Percentiles rank a stretch among this genome's conserved stretches.
These are phyloP conservation scores for Eulithis prunata DNA, from an alignment of 2,888 invertebrate genomes.

Conservation along the genomic window DNA sequence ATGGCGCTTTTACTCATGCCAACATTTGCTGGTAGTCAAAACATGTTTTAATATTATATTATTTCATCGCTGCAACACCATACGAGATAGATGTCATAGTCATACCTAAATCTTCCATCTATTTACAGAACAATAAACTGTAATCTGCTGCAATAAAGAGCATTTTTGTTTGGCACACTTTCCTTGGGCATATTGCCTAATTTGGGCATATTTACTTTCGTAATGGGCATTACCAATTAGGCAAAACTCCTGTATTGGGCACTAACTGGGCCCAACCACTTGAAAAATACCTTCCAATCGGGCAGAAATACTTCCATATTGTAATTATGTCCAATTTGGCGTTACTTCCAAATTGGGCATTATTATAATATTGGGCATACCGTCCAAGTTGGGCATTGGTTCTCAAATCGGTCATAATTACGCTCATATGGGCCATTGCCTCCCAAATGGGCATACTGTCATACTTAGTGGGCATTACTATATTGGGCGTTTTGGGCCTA, in stretches of 20 bases:
- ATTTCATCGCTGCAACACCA: not conserved
- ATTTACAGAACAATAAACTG: not conserved
- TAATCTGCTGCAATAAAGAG: constrained; percentile 20
- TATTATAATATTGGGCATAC: too few relatives aligned
- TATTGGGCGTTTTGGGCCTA: constrained; percentile 10
- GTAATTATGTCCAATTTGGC: too few relatives aligned
- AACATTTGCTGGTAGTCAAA: not conserved
- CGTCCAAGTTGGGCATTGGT: too few relatives aligned
- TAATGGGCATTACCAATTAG: too few relatives aligned
- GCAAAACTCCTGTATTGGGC: too few relatives aligned
- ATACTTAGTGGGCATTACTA: constrained; percentile 4
- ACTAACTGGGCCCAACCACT: not conserved
- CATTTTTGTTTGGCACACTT: constrained; percentile 35
- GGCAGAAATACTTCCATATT: not conserved
- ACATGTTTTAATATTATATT: not conserved
- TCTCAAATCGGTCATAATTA: too few relatives aligned
- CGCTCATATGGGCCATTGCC: too few relatives aligned
- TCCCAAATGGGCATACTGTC: not conserved
- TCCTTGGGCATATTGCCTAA: not conserved
- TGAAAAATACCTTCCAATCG: not conserved
- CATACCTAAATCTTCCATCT: not conserved
- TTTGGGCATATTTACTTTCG: not conserved
- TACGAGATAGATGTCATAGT: not conserved
- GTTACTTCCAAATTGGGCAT: too few relatives aligned
- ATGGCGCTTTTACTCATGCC: not conserved